These are phyloP conservation scores for Caenorhabditis tropicalis DNA, from an alignment of 1,140 invertebrate genomes.

Conservation along the genomic window DNA sequence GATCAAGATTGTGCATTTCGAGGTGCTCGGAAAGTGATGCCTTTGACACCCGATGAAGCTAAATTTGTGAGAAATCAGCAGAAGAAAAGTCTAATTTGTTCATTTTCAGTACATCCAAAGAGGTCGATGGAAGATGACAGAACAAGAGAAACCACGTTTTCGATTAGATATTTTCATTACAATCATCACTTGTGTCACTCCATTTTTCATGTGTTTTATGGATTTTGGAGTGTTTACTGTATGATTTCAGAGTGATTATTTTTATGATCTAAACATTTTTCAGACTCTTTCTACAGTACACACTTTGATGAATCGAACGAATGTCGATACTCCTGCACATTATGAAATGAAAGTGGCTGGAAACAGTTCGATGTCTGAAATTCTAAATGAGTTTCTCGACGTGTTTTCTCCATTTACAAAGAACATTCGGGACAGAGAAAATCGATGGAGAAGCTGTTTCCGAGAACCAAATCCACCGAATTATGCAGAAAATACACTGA, in stretches of 20 bases:
- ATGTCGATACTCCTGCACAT: constrained; percentile 47
- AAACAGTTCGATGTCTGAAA: constrained; percentile 19
- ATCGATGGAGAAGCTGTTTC: constrained; percentile 45
- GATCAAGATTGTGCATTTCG: constrained; percentile 42
- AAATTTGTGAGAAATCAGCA: not conserved
- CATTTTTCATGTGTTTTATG: constrained; percentile 34
- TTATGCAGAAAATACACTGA: not conserved
- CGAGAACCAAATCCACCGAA: constrained; percentile 46
- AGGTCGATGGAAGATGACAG: constrained; percentile 43
- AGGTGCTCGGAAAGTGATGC: constrained; percentile 38
- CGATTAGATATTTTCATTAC: constrained; percentile 14
- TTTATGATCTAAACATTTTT: not conserved
- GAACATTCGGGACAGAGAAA: constrained; percentile 22
- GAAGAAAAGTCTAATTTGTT: not conserved
- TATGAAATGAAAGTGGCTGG: constrained; percentile 51
- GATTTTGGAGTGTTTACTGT: constrained; percentile 37
- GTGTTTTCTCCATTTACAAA: constrained; percentile 39
- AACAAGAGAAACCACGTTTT: constrained; percentile 7
- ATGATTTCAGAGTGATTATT: not conserved
- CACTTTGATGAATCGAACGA: constrained; percentile 39
- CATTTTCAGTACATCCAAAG: constrained; percentile 46
- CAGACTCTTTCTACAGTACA: constrained; percentile 1
- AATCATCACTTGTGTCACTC: constrained; percentile 12
- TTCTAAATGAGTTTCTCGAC: constrained; percentile 42
- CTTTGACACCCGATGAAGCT: constrained; percentile 22